These are phyloP conservation scores for Proterorhinus semilunaris DNA, from an alignment of 2,113 vertebrate genomes.

Conservation along the genomic window DNA sequence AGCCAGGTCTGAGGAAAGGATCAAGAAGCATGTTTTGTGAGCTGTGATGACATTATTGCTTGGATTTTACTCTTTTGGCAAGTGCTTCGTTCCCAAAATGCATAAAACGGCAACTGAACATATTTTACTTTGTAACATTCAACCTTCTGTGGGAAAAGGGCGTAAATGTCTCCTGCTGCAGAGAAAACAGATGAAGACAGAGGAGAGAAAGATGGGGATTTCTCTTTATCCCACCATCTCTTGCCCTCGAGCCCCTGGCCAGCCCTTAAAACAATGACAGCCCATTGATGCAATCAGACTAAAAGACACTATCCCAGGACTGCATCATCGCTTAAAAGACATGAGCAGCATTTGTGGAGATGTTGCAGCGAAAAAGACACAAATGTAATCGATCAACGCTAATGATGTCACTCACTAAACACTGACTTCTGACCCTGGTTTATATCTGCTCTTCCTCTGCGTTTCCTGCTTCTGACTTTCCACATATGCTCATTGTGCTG, in stretches of 20 bases:
- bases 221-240: constrained; percentile 35
- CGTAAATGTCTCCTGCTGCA: background rate
- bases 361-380: constrained; percentile 8
- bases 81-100: background rate
- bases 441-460: constrained; percentile 26
- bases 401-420: constrained; percentile 43
- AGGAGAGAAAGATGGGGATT: constrained; percentile 39
- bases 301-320: constrained; percentile 22
- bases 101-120: background rate
- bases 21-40: too few species aligned
- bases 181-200: constrained; percentile 28
- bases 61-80: too few species aligned
- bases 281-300: constrained; percentile 54
- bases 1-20: too few species aligned
- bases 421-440: constrained; percentile 30
- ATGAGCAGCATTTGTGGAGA: constrained; percentile 12
- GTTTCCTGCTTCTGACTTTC: constrained; percentile 26
- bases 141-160: background rate
- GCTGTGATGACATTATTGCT: too few species aligned
- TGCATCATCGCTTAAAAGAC: constrained; percentile 36
- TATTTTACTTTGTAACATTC: background rate
- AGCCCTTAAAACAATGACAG: constrained; percentile 60
- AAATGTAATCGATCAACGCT: constrained; percentile 24
- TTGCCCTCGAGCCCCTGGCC: constrained; percentile 41
- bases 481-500: constrained; percentile 29